A percentile compares a stretch with the other conserved stretches of the same genome.
phyloP scores from a whole-genome alignment of 1,140 invertebrate species.

The Nymphalis io region DNA sequence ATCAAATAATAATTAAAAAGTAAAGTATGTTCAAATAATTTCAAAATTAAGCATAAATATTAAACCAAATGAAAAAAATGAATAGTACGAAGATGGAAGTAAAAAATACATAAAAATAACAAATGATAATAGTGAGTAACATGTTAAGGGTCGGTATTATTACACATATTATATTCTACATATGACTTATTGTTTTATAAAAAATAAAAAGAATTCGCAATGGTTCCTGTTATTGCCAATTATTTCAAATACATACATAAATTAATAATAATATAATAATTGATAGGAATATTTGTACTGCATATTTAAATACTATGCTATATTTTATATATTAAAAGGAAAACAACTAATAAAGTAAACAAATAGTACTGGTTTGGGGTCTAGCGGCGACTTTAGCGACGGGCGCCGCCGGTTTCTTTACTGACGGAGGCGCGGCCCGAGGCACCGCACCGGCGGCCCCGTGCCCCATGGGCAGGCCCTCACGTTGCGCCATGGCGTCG shows the following conservation, averaged over 20 bases:
- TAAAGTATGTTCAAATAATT: background rate
- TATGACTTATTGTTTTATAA: slow-evolving; percentile 12
- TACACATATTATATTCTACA: slow-evolving; percentile 2
- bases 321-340: slow-evolving; percentile 16
- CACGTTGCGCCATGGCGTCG: slow-evolving; percentile 84
- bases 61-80: background rate
- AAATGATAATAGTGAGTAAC: slow-evolving; percentile 14
- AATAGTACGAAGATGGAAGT: background rate
- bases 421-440: slow-evolving; percentile 62
- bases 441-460: slow-evolving; percentile 73
- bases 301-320: slow-evolving; percentile 5
- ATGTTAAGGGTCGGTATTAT: slow-evolving; percentile 23
- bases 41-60: background rate
- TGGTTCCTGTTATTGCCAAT: slow-evolving; percentile 8
- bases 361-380: slow-evolving; percentile 82
- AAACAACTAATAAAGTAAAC: slow-evolving; percentile 55
- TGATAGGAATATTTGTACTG: background rate
- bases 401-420: slow-evolving; percentile 74
- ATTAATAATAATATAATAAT: slow-evolving; percentile 13
- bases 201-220: slow-evolving; percentile 22
- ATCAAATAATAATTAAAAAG: background rate
- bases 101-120: background rate
- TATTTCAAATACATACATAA: background rate
- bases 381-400: slow-evolving; percentile 80
- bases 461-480: slow-evolving; percentile 84